These are phyloP conservation scores for Ptilorrhoa leucosticta DNA, from an alignment of 2,113 vertebrate genomes.

Conservation along the genomic window DNA sequence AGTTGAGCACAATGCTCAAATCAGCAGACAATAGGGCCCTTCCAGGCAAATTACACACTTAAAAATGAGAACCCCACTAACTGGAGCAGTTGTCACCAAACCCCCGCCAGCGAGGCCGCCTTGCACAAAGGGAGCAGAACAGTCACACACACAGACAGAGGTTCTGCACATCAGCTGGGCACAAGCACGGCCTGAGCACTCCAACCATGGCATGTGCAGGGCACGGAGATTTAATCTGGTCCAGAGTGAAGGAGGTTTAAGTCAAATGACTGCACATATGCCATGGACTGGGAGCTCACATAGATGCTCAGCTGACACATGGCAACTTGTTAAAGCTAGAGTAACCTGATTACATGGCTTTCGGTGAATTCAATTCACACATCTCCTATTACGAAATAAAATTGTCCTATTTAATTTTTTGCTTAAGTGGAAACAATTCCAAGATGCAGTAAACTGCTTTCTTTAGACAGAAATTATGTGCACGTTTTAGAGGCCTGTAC, in stretches of 20 bases:
- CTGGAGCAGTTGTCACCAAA: background rate
- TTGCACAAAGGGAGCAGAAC: background rate
- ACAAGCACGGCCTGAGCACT: background rate
- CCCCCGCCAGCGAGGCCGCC: background rate
- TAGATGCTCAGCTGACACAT: background rate
- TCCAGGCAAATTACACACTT: background rate
- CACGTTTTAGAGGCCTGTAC: background rate
- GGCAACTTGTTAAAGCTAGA: background rate
- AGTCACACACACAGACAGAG: accelerated
- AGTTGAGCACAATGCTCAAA: background rate
- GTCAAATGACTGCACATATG: background rate
- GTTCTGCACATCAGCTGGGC: background rate
- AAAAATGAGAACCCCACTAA: background rate
- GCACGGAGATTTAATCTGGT: background rate
- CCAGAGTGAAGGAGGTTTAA: background rate
- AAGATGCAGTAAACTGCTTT: background rate
- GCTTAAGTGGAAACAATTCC: background rate
- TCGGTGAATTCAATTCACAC: background rate
- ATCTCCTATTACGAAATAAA: background rate
- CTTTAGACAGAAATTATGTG: background rate
- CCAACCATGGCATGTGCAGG: accelerated
- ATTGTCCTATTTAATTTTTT: background rate
- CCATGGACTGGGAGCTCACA: background rate
- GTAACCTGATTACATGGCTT: background rate
- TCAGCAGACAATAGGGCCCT: background rate